phyloP scores from a whole-genome alignment of 1,140 invertebrate genomes.

The Oncopodura yosiiana region DNA sequence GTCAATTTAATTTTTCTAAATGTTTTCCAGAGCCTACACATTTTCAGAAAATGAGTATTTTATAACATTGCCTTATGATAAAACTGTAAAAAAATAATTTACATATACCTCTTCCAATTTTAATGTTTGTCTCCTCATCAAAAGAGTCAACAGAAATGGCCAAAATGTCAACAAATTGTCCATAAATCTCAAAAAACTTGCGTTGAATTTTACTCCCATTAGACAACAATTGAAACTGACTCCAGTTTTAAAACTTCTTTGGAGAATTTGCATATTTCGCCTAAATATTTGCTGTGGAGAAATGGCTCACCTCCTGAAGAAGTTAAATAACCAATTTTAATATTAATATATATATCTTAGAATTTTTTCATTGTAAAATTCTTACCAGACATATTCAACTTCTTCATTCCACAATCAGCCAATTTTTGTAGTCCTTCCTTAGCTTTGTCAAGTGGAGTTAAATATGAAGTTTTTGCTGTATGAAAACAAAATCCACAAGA shows the following conservation, averaged over 20 bases:
- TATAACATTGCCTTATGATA: not conserved
- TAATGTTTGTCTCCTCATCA: constrained; percentile 40
- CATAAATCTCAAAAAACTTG: constrained; percentile 40
- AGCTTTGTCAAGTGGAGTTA: constrained; percentile 40
- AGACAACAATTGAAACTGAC: constrained; percentile 43
- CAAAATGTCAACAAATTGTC: constrained; percentile 41
- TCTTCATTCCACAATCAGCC: constrained; percentile 41
- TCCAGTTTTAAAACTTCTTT: constrained; percentile 38
- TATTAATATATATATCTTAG: not conserved
- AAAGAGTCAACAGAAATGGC: constrained; percentile 44
- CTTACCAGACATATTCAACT: constrained; percentile 43
- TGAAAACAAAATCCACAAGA: constrained; percentile 44
- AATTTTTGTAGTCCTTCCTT: constrained; percentile 40
- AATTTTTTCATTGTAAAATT: not conserved
- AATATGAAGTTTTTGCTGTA: constrained; percentile 42
- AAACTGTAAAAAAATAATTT: not conserved
- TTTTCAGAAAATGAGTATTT: constrained; percentile 17
- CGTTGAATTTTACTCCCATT: constrained; percentile 42
- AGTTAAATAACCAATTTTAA: not conserved
- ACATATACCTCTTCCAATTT: constrained; percentile 41
- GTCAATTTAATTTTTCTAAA: constrained; percentile 39
- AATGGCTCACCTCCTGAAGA: constrained; percentile 43
- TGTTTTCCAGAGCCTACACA: constrained; percentile 39
- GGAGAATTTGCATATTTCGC: constrained; percentile 41
- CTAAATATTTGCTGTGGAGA: constrained; percentile 39